These are phyloP conservation scores for Hoplodrina ambigua DNA, from an alignment of 2,888 invertebrate genomes.

Conservation along the genomic window DNA sequence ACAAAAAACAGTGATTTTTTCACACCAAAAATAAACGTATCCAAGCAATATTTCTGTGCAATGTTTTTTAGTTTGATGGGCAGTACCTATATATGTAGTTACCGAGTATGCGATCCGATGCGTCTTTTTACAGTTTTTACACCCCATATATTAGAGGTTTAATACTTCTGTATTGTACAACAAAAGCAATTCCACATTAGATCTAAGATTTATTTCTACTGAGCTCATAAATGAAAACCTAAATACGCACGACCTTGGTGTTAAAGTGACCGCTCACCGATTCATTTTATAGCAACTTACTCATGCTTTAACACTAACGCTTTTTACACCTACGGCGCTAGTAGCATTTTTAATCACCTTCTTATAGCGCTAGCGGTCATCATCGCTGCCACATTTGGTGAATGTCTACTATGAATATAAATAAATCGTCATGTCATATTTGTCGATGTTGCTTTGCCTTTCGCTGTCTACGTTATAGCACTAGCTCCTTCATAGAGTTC, in stretches of 20 bases:
- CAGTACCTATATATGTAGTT: no score
- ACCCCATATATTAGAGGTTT: not conserved
- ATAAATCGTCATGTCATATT: constrained; percentile 4
- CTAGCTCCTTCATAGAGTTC: not conserved
- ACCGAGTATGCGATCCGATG: no score
- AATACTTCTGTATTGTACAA: no score
- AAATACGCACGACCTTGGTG: constrained; percentile 23
- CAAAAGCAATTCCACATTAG: not conserved
- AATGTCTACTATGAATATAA: constrained; percentile 14
- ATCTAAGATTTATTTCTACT: constrained; percentile 3
- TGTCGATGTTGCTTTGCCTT: not conserved
- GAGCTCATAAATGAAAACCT: constrained; percentile 21
- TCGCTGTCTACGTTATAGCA: not conserved
- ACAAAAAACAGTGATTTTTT: no score
- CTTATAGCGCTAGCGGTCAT: constrained; percentile 6
- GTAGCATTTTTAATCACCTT: constrained; percentile 34
- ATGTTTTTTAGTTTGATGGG: no score
- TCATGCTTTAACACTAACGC: constrained; percentile 5
- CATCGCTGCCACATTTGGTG: constrained; percentile 6
- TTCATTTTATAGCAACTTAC: constrained; percentile 8
- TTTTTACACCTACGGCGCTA: constrained; percentile 13
- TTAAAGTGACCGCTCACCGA: constrained; percentile 24
- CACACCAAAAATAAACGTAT: no score
- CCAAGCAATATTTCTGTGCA: no score
- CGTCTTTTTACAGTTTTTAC: no score